Evolutionary conservation across 2,888 invertebrate genomes (phyloP).

Genomic region (Metalampra italica): DNA sequence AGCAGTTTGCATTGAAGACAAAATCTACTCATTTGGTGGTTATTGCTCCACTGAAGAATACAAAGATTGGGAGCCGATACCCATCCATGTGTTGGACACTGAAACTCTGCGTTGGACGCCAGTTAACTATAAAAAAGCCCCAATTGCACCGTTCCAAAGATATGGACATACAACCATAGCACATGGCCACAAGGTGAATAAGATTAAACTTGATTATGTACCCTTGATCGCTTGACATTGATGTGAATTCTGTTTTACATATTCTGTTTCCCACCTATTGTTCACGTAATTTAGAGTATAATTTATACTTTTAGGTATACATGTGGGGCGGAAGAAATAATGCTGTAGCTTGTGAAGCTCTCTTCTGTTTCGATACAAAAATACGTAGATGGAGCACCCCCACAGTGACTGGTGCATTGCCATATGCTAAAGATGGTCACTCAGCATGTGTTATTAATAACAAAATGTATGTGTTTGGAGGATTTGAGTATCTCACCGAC

Average conservation of each 20-base stretch:
- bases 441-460: constrained; percentile 89
- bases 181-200: constrained; percentile 81
- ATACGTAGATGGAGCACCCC: constrained; percentile 83
- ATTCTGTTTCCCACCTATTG: not conserved
- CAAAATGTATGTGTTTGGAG: constrained; percentile 94
- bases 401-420: constrained; percentile 82
- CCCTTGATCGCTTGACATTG: constrained; percentile 1
- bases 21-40: constrained; percentile 94
- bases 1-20: constrained; percentile 87
- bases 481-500: constrained; percentile 91
- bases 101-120: constrained; percentile 80
- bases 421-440: constrained; percentile 94
- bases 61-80: constrained; percentile 86
- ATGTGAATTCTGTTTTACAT: not conserved
- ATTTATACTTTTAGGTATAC: constrained; percentile 74
- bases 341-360: constrained; percentile 85
- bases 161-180: constrained; percentile 96
- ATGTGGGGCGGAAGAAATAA: constrained; percentile 97
- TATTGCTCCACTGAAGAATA: constrained; percentile 93
- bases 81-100: constrained; percentile 91
- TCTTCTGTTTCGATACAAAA: constrained; percentile 90
- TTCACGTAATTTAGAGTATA: not conserved
- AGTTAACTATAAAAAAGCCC: constrained; percentile 69
- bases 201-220: not conserved
- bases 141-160: constrained; percentile 86